phyloP scores from a whole-genome alignment of 2,888 invertebrate species.

The Eupithecia pulchellata region DNA sequence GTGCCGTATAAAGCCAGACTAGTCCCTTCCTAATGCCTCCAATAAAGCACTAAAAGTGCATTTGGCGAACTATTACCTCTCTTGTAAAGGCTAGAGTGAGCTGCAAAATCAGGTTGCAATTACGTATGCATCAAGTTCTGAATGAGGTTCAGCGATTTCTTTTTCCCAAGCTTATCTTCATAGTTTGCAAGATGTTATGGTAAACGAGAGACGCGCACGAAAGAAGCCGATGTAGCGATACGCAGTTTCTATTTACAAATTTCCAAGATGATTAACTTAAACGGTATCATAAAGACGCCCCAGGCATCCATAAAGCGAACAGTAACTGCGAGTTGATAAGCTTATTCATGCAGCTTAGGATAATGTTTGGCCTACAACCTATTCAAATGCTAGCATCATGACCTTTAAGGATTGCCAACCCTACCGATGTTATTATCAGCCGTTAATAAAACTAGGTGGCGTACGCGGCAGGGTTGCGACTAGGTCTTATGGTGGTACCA shows the following conservation, averaged over 20 bases:
- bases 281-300: constrained; percentile 30
- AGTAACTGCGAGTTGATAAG: constrained; percentile 41
- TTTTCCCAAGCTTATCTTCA: constrained; percentile 32
- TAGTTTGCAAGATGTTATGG: constrained; percentile 31
- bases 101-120: constrained; percentile 36
- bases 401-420: constrained; percentile 50
- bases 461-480: constrained; percentile 56
- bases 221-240: constrained; percentile 28
- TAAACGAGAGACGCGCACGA: constrained; percentile 20
- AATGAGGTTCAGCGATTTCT: constrained; percentile 35
- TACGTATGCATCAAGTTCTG: constrained; percentile 33
- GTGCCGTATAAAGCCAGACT: constrained; percentile 69
- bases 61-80: constrained; percentile 48
- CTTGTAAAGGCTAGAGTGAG: constrained; percentile 32
- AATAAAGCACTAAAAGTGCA: constrained; percentile 74
- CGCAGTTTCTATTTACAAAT: constrained; percentile 31
- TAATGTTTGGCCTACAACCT: constrained; percentile 45
- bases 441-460: constrained; percentile 71
- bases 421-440: constrained; percentile 59
- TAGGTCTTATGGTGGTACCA: constrained; percentile 35
- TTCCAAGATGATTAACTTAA: constrained; percentile 28
- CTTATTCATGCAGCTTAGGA: constrained; percentile 39
- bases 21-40: constrained; percentile 72
- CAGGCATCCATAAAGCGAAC: constrained; percentile 33
- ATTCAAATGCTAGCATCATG: constrained; percentile 45